phyloP scores from a whole-genome alignment of 2,113 vertebrate genomes.

The Burhinus bistriatus region DNA sequence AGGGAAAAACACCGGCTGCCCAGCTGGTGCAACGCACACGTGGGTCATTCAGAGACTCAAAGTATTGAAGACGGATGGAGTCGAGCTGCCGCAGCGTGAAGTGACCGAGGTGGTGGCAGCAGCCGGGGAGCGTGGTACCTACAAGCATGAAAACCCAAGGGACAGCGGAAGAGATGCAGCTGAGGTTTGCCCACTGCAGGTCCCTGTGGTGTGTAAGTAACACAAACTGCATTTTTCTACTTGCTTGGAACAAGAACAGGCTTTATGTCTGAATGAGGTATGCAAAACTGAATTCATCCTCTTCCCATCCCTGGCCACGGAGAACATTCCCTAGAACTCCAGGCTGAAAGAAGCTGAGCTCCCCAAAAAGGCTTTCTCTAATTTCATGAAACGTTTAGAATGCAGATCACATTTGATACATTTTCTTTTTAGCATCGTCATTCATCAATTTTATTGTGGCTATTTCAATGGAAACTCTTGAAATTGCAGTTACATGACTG shows the following conservation, averaged over 20 bases:
- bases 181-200: accelerated
- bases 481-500: accelerated
- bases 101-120: background rate
- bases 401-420: background rate
- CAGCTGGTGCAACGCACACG: accelerated
- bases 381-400: background rate
- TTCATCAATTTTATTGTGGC: background rate
- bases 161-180: accelerated
- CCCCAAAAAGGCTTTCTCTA: background rate
- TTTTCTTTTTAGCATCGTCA: background rate
- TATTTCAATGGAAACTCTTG: background rate
- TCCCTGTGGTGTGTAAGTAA: accelerated
- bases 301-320: too few relatives aligned
- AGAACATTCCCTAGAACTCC: background rate
- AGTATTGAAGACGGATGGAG: accelerated
- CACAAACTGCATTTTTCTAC: background rate
- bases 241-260: background rate
- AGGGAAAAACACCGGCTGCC: accelerated
- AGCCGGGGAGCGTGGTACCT: accelerated
- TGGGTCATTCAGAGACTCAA: background rate
- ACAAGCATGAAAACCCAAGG: background rate
- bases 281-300: background rate
- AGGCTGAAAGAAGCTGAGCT: background rate
- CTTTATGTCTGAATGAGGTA: background rate
- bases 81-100: accelerated